Percentiles rank a stretch among this genome's conserved stretches.
phyloP scores from a whole-genome alignment of 2,888 invertebrate genomes.

The Epicampocera succincta region DNA sequence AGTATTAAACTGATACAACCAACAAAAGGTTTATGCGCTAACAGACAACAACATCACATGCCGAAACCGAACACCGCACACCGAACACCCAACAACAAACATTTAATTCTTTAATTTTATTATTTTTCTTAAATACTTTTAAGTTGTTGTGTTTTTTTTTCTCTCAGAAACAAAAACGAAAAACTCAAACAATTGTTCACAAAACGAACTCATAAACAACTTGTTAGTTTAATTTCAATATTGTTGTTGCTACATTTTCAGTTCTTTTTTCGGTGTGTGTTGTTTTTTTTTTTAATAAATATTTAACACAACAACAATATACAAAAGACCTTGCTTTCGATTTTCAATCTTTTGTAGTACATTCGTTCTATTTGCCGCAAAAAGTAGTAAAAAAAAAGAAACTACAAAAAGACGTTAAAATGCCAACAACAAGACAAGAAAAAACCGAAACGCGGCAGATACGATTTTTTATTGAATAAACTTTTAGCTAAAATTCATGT shows the following conservation, averaged over 20 bases:
- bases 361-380: conserved; percentile 61
- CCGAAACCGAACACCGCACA: background rate
- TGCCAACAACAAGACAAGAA: conserved; percentile 26
- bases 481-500: conserved; percentile 46
- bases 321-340: conserved; percentile 69
- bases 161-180: background rate
- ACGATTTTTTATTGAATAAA: conserved; percentile 40
- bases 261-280: background rate
- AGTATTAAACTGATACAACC: background rate
- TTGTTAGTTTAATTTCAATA: conserved; percentile 55
- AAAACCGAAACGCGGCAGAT: background rate
- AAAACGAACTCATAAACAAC: conserved; percentile 56
- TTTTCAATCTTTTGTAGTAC: conserved; percentile 64
- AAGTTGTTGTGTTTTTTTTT: background rate
- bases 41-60: background rate
- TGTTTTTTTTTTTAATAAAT: conserved; percentile 14
- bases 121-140: conserved; percentile 12
- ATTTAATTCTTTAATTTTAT: conserved; percentile 25
- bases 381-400: conserved; percentile 24
- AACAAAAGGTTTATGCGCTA: background rate
- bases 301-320: conserved; percentile 36
- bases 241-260: conserved; percentile 23
- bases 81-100: conserved; percentile 3
- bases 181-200: conserved; percentile 32
- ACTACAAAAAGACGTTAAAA: conserved; percentile 26